Percentiles rank a stretch among this genome's conserved stretches.
Conservation (phyloP, 2,797 vertebrate species). For the Melopsittacus undulatus region DNA sequence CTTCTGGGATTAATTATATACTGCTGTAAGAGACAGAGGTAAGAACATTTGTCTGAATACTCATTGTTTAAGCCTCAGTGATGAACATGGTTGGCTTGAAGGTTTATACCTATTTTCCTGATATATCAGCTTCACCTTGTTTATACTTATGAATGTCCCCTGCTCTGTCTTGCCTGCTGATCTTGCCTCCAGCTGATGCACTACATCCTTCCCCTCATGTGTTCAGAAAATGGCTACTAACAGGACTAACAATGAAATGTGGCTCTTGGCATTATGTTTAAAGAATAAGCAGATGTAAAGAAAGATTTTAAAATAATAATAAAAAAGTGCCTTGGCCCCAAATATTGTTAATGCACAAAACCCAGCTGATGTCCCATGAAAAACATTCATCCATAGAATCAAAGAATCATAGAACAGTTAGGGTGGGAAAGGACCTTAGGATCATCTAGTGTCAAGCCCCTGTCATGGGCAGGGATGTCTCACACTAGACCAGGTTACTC, state of each 20-base stretch:
- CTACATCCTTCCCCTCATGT: not conserved
- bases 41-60: not conserved
- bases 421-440: not conserved
- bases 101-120: not conserved
- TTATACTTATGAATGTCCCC: fast-evolving
- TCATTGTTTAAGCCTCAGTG: not conserved
- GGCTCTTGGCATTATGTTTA: not conserved
- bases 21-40: not conserved
- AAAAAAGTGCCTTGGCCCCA: not conserved
- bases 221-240: not conserved
- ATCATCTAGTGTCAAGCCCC: not conserved
- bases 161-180: not conserved
- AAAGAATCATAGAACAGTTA: not conserved
- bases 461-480: not conserved
- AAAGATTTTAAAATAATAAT: not conserved
- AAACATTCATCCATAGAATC: not conserved
- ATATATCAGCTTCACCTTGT: not conserved
- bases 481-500: not conserved
- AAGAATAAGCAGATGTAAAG: not conserved
- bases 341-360: not conserved
- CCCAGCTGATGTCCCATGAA: not conserved
- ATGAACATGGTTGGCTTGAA: not conserved
- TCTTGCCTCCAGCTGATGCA: not conserved
- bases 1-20: not conserved
- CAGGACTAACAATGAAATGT: not conserved